phyloP scores from a whole-genome alignment of 2,797 vertebrate species.

The Pachyuromys duprasi region DNA sequence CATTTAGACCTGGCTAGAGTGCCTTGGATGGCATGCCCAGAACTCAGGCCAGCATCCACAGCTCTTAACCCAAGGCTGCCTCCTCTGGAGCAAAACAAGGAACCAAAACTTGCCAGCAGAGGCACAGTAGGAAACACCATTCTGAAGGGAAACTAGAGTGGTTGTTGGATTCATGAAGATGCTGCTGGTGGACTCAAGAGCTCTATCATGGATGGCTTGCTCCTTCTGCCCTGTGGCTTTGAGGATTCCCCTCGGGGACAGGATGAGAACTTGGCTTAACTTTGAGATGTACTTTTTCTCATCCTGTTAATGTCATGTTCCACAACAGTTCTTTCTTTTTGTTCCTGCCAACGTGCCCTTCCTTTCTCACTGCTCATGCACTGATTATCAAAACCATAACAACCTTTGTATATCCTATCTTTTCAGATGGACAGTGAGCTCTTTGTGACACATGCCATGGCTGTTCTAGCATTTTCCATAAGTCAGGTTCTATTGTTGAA shows the following conservation, averaged over 20 bases:
- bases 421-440: neutral
- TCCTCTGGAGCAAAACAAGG: constrained; percentile 57
- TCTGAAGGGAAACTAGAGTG: neutral
- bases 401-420: neutral
- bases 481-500: neutral
- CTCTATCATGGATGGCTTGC: too few relatives aligned
- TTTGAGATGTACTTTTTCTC: neutral
- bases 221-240: neutral
- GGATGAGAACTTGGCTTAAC: neutral
- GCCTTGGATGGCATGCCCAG: neutral
- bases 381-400: neutral
- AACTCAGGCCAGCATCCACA: constrained; percentile 61
- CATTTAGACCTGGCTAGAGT: constrained; percentile 76
- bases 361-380: neutral
- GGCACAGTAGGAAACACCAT: neutral
- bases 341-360: neutral
- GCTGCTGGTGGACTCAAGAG: neutral
- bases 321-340: neutral
- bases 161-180: neutral
- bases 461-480: neutral
- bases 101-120: neutral
- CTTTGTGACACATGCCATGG: neutral
- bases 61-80: constrained; percentile 56
- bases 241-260: neutral
- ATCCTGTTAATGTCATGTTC: neutral